Conservation (phyloP, 35 echinoderm and acorn worm genomes). For the Eucidaris tribuloides region DNA sequence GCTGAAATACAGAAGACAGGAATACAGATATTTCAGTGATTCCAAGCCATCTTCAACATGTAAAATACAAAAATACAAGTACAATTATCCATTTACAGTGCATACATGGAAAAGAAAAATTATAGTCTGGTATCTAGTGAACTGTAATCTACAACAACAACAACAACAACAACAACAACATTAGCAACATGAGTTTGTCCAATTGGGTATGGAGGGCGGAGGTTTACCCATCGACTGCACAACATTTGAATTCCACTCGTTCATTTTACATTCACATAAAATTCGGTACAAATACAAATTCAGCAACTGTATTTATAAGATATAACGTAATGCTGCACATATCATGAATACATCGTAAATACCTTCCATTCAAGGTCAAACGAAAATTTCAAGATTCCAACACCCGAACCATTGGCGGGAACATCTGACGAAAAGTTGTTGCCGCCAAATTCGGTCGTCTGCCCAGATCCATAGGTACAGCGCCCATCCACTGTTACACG, state of each 20-base stretch:
- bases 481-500: constrained; percentile 38
- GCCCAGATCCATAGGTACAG: constrained; percentile 63
- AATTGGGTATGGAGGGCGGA: not conserved
- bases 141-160: not conserved
- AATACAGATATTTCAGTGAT: not conserved
- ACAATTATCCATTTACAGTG: not conserved
- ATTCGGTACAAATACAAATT: not conserved
- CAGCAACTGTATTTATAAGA: not conserved
- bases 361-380: constrained; percentile 81
- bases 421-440: constrained; percentile 34
- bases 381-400: constrained; percentile 25
- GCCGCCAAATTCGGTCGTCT: constrained; percentile 30
- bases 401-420: not conserved
- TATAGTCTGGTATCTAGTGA: not conserved
- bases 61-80: not conserved
- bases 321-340: not conserved
- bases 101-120: not conserved
- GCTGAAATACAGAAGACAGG: constrained; percentile 33
- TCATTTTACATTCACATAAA: not conserved
- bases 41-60: not conserved
- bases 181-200: not conserved
- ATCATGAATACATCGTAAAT: not conserved
- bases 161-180: not conserved
- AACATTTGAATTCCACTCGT: not conserved
- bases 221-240: not conserved